Conservation (phyloP, 2,113 vertebrate genomes). For the Cryptomyrus ogoouensis region DNA sequence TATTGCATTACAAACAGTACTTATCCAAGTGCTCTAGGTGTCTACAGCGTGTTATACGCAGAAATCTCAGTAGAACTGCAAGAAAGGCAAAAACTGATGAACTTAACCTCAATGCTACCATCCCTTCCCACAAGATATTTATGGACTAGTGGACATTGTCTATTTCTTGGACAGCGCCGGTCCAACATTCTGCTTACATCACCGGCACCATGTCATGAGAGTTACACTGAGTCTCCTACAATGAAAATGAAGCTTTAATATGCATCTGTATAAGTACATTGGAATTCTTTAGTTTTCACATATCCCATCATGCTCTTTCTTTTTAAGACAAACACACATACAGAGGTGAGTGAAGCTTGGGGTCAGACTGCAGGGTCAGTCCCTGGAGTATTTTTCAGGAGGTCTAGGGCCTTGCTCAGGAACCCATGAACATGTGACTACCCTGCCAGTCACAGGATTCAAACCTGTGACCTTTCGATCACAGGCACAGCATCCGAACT, state of each 20-base stretch:
- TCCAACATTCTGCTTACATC: neutral
- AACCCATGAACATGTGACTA: neutral
- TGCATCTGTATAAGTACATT: neutral
- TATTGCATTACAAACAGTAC: neutral
- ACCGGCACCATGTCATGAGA: neutral
- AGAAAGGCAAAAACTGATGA: neutral
- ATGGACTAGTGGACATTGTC: neutral
- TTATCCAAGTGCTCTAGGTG: neutral
- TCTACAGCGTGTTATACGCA: neutral
- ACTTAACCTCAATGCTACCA: neutral
- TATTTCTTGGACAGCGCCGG: neutral
- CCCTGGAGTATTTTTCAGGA: neutral
- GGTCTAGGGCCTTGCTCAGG: neutral
- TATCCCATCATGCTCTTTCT: neutral
- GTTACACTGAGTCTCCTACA: neutral
- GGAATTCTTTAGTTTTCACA: neutral
- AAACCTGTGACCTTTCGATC: neutral
- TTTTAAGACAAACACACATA: neutral
- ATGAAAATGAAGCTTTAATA: neutral
- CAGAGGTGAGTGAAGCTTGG: neutral
- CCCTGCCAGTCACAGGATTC: neutral
- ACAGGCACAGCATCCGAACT: neutral
- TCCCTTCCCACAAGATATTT: neutral
- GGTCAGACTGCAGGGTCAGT: neutral
- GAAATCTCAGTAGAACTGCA: neutral